Conservation (phyloP, 2,113 vertebrate species). For the Ictalurus furcatus region DNA sequence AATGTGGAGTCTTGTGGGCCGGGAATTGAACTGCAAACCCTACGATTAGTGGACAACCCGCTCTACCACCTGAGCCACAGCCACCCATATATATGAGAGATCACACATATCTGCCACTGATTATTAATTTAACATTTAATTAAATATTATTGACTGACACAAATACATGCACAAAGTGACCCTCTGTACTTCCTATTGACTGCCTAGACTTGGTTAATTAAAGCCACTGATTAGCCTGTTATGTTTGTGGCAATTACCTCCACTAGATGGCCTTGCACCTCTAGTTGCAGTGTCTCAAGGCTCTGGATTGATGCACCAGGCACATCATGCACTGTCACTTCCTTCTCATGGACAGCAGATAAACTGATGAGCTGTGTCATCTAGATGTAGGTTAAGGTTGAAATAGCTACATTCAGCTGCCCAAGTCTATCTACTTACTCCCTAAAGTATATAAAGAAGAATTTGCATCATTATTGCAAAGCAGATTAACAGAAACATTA, state of each 20-base stretch:
- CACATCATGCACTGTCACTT: not conserved
- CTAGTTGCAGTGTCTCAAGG: not conserved
- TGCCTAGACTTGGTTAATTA: not conserved
- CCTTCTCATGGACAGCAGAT: not conserved
- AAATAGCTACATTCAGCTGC: not conserved
- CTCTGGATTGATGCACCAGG: not conserved
- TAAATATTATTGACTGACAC: not conserved
- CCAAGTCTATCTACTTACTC: not conserved
- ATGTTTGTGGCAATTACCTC: not conserved
- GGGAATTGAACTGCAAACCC: no score
- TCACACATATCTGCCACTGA: not conserved
- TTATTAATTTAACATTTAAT: not conserved
- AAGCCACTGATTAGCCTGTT: not conserved
- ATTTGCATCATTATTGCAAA: not conserved
- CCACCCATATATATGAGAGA: not conserved
- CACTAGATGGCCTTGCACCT: slow-evolving; percentile 37
- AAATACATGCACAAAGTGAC: not conserved
- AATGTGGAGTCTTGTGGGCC: no score
- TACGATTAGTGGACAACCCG: no score
- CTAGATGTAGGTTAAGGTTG: not conserved
- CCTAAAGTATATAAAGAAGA: not conserved
- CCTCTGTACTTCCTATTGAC: not conserved
- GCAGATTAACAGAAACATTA: not conserved
- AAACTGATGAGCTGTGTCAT: not conserved
- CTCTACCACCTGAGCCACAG: no score